These are phyloP conservation scores for Lysiphlebus fabarum DNA, from an alignment of 1,140 invertebrate species.

Conservation along the genomic window DNA sequence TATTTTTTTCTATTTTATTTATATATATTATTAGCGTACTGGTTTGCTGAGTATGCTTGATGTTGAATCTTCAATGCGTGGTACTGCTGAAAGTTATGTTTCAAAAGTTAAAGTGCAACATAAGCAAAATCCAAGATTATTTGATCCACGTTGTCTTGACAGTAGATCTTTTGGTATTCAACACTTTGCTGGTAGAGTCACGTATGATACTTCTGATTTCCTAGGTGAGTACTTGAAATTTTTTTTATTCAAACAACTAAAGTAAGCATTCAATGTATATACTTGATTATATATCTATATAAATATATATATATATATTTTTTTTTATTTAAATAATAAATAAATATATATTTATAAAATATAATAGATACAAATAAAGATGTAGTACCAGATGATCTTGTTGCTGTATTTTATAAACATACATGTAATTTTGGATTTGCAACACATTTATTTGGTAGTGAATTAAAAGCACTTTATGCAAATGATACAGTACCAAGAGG, in stretches of 20 bases:
- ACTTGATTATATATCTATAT: constrained; percentile 13
- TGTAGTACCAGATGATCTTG: constrained; percentile 85
- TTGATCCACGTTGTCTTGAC: constrained; percentile 72
- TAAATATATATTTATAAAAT: not conserved
- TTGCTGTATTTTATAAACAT: constrained; percentile 89
- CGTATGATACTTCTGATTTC: constrained; percentile 87
- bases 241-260: not conserved
- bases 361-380: constrained; percentile 81
- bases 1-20: not conserved
- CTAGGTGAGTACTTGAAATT: constrained; percentile 55
- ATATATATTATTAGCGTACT: constrained; percentile 63
- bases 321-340: constrained; percentile 8
- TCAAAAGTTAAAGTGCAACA: constrained; percentile 84
- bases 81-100: constrained; percentile 84
- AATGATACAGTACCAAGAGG: constrained; percentile 78
- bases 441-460: constrained; percentile 88
- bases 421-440: constrained; percentile 93
- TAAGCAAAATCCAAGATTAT: constrained; percentile 70
- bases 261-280: too few species aligned
- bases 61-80: constrained; percentile 85
- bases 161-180: constrained; percentile 84
- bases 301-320: not conserved
- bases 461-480: constrained; percentile 82
- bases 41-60: constrained; percentile 89
- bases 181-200: constrained; percentile 85